phyloP scores from a whole-genome alignment of 2,888 invertebrate genomes.

The Venusia cambrica region DNA sequence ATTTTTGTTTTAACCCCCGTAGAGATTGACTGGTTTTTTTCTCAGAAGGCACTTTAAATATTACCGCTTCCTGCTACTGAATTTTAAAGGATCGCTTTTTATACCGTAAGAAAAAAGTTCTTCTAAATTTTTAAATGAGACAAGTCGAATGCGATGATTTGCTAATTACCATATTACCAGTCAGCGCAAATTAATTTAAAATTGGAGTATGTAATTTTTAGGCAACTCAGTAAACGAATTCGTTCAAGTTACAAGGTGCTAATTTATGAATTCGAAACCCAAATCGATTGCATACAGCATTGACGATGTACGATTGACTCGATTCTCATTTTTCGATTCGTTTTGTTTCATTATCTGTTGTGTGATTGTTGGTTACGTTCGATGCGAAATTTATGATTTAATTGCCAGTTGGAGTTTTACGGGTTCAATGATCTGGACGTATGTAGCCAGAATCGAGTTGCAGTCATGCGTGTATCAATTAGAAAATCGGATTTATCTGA shows the following conservation, averaged over 20 bases:
- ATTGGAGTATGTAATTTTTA: constrained; percentile 18
- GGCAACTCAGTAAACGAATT: constrained; percentile 25
- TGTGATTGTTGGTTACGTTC: constrained; percentile 77
- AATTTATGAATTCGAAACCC: constrained; percentile 53
- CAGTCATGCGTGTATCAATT: constrained; percentile 48
- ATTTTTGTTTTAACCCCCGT: constrained; percentile 10
- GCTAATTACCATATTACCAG: no score
- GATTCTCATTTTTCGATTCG: constrained; percentile 50
- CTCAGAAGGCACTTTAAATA: no score
- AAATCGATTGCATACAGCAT: constrained; percentile 62
- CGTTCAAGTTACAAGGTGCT: constrained; percentile 24
- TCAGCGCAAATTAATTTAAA: constrained; percentile 6
- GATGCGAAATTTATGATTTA: constrained; percentile 78
- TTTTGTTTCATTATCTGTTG: constrained; percentile 74
- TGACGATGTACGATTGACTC: constrained; percentile 41
- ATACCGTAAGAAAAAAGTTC: no score
- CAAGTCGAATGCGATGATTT: no score
- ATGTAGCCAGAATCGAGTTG: constrained; percentile 30
- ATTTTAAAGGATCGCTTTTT: constrained; percentile 1
- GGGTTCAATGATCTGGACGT: constrained; percentile 43
- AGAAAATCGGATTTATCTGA: constrained; percentile 34
- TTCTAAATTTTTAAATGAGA: no score
- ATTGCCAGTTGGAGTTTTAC: constrained; percentile 60
- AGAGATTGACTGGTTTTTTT: constrained; percentile 1
- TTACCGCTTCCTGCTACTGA: no score